phyloP scores from a whole-genome alignment of 2,888 invertebrate genomes.

The Microplitis deprimator region DNA sequence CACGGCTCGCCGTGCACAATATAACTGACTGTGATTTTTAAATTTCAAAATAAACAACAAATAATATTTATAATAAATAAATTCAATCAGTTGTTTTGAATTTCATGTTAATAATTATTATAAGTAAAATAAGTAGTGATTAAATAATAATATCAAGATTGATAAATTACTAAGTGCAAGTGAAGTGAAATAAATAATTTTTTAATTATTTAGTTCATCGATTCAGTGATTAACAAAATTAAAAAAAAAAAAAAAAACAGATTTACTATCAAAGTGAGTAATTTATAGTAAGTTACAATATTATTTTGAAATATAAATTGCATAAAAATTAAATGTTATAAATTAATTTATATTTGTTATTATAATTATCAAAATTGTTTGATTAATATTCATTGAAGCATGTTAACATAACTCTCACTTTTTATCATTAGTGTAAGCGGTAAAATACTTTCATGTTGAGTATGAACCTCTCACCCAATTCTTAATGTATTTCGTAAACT shows the following conservation, averaged over 20 bases:
- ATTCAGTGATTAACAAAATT: no score
- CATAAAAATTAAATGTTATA: neutral
- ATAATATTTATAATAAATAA: no score
- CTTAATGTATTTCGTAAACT: neutral
- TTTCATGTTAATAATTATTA: no score
- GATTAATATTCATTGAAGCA: neutral
- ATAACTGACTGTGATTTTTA: neutral
- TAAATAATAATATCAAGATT: no score
- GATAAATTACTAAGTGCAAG: neutral
- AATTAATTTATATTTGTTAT: neutral
- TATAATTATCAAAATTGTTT: neutral
- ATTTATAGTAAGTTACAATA: no score
- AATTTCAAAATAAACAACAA: no score
- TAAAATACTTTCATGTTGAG: neutral
- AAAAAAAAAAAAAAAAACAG: neutral
- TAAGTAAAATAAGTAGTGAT: no score
- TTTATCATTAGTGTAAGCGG: neutral
- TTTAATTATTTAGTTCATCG: neutral
- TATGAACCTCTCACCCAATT: constrained; percentile 1
- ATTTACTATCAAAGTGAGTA: neutral
- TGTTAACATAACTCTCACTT: neutral
- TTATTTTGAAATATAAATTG: no score
- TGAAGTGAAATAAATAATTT: neutral
- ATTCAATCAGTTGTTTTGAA: no score
- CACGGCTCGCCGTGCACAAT: neutral